phyloP scores from a whole-genome alignment of 1,140 invertebrate genomes.

The Rhagoletis zephyria region DNA sequence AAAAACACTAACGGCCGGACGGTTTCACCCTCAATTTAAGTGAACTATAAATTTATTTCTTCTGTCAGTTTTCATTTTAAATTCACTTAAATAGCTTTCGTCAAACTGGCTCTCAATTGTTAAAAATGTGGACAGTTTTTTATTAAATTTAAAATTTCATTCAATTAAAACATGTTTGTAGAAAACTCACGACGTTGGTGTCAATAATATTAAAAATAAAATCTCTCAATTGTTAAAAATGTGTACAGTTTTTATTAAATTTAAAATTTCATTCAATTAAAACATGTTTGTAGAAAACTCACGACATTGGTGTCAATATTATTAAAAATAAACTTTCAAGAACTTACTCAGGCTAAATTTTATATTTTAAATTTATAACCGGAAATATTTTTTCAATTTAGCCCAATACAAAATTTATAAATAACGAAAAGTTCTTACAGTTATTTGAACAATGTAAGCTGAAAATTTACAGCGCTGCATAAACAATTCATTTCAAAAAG shows the following conservation, averaged over 20 bases:
- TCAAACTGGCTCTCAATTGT: not conserved
- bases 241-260: too few relatives aligned
- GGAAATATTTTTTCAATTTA: not conserved
- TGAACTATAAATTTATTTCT: too few relatives aligned
- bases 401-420: not conserved
- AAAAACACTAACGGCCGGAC: too few relatives aligned
- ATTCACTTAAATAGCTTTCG: too few relatives aligned
- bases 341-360: not conserved
- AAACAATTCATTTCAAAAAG: slow-evolving; percentile 23
- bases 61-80: too few relatives aligned
- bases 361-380: not conserved
- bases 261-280: too few relatives aligned
- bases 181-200: not conserved
- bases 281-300: too few relatives aligned
- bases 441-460: not conserved
- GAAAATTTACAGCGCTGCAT: not conserved
- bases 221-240: not conserved
- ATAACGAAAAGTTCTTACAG: not conserved
- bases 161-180: too few relatives aligned
- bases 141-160: too few relatives aligned
- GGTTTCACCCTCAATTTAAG: too few relatives aligned
- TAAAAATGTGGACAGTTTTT: too few relatives aligned
- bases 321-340: not conserved
- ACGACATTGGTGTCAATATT: not conserved
- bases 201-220: not conserved